Conservation (phyloP, 2,797 vertebrate species). For the Pangasius sanitwongsei region DNA sequence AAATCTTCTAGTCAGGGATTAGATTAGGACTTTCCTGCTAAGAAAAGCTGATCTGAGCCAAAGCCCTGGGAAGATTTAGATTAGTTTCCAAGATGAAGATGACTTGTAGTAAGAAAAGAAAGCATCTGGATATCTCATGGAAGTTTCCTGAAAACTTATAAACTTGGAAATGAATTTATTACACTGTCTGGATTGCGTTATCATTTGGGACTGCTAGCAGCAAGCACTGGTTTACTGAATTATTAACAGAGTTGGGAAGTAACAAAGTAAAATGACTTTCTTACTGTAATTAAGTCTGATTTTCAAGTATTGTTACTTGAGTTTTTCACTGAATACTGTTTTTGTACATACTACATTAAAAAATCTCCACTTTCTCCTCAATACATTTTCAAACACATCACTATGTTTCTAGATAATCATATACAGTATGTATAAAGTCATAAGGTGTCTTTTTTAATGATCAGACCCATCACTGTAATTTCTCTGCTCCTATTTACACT, state of each 20-base stretch:
- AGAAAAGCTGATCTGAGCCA: background rate
- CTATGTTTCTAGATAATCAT: background rate
- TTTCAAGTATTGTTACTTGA: background rate
- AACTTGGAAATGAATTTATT: background rate
- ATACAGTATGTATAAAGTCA: background rate
- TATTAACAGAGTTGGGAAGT: background rate
- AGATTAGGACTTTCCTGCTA: conserved; percentile 9
- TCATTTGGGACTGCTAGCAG: background rate
- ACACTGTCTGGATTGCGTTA: background rate
- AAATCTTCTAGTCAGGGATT: conserved; percentile 8
- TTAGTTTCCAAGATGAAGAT: background rate
- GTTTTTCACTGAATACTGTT: background rate
- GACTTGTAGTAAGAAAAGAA: background rate
- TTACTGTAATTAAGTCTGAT: background rate
- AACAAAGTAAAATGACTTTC: background rate
- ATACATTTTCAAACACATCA: background rate
- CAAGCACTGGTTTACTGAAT: background rate
- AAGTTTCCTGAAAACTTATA: background rate
- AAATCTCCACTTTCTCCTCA: background rate
- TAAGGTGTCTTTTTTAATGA: background rate
- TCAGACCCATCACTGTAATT: background rate
- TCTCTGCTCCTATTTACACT: background rate
- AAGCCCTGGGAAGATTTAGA: background rate
- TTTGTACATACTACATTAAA: background rate
- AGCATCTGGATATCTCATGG: background rate